A percentile compares a stretch with the other conserved stretches of the same genome.
Conservation (phyloP, 2,888 invertebrate species). For the Drosophila mulleri region DNA sequence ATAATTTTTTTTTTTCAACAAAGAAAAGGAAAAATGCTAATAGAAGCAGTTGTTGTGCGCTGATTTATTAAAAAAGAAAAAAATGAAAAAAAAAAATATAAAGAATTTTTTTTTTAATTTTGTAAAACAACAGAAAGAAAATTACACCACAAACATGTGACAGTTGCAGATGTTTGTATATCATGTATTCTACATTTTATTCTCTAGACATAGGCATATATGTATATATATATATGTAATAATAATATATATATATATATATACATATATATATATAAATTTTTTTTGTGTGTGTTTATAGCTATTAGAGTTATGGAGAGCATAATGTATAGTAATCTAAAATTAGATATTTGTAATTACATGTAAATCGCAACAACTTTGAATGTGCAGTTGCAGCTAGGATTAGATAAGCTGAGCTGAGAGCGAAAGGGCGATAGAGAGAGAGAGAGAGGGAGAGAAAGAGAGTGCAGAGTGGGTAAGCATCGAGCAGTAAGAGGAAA, state of each 20-base stretch:
- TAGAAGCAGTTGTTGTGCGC: slow-evolving; percentile 46
- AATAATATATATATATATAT: slow-evolving; percentile 10
- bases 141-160: slow-evolving; percentile 31
- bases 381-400: slow-evolving; percentile 19
- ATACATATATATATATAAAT: slow-evolving; percentile 19
- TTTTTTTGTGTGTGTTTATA: slow-evolving; percentile 57
- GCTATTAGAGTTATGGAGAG: slow-evolving; percentile 49
- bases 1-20: slow-evolving; percentile 7
- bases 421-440: slow-evolving; percentile 8
- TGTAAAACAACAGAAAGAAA: slow-evolving; percentile 22
- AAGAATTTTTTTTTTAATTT: neutral
- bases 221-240: slow-evolving; percentile 5
- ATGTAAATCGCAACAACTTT: slow-evolving; percentile 37
- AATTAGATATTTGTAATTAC: slow-evolving; percentile 52
- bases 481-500: neutral
- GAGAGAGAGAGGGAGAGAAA: slow-evolving; percentile 1
- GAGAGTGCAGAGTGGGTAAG: slow-evolving; percentile 3
- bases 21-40: slow-evolving; percentile 6
- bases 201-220: slow-evolving; percentile 32
- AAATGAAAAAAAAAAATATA: slow-evolving; percentile 1
- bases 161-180: slow-evolving; percentile 22
- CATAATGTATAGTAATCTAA: slow-evolving; percentile 62
- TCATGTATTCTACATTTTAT: slow-evolving; percentile 48
- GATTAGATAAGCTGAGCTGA: slow-evolving; percentile 34
- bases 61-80: slow-evolving; percentile 39